phyloP scores from a whole-genome alignment of 2,113 vertebrate genomes.

The Burhinus oedicnemus region DNA sequence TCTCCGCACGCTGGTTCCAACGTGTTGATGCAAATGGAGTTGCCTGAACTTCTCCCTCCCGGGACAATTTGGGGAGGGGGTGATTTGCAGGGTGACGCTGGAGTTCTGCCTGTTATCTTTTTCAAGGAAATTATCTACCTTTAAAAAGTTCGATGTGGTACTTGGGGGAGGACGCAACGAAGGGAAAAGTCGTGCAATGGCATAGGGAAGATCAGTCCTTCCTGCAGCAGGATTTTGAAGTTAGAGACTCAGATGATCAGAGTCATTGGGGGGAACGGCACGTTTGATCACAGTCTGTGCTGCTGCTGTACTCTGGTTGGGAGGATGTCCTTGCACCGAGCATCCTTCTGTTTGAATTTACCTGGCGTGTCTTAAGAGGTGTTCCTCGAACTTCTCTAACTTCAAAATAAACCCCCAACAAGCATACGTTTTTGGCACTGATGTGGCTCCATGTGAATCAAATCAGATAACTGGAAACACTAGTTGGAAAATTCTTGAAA shows the following conservation, averaged over 20 bases:
- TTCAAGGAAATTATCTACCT: neutral
- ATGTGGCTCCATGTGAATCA: constrained; percentile 22
- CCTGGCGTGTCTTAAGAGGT: constrained; percentile 29
- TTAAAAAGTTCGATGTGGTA: neutral
- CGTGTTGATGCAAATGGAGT: constrained; percentile 10
- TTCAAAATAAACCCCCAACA: neutral
- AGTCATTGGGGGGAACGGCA: neutral
- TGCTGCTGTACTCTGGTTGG: neutral
- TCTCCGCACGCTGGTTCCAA: neutral
- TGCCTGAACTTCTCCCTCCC: neutral
- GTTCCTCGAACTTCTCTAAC: neutral
- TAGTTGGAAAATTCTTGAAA: constrained; percentile 41
- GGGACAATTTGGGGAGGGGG: neutral
- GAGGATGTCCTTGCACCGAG: neutral
- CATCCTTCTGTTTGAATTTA: constrained; percentile 6
- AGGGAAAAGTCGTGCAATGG: neutral
- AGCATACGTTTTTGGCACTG: constrained; percentile 20
- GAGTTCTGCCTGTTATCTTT: neutral
- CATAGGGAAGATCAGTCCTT: neutral
- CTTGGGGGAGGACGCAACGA: neutral
- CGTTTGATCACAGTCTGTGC: neutral
- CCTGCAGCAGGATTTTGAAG: too few relatives aligned
- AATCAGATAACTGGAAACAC: constrained; percentile 58
- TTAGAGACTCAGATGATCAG: too few relatives aligned
- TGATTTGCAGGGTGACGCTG: neutral